phyloP scores from a whole-genome alignment of 2,113 vertebrate species.

The Hymenochirus boettgeri region DNA sequence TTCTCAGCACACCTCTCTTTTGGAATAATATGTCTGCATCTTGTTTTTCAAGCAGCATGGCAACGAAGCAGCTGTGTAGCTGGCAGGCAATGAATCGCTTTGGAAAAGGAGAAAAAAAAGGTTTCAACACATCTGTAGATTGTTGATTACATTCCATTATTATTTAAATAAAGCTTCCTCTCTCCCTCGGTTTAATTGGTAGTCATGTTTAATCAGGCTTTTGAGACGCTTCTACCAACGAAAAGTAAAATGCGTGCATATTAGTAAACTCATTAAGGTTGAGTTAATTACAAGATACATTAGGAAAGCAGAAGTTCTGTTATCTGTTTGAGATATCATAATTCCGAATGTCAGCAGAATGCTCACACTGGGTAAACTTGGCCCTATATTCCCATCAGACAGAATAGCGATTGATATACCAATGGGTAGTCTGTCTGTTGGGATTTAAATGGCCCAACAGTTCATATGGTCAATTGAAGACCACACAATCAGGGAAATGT shows the following conservation, averaged over 20 bases:
- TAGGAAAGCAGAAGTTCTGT: not conserved
- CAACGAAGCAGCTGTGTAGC: not conserved
- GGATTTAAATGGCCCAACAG: no score
- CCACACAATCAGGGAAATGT: no score
- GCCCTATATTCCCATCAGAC: no score
- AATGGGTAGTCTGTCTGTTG: no score
- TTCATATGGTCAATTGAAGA: no score
- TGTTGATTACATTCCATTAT: not conserved
- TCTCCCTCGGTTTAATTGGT: constrained; percentile 1
- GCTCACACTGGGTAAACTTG: no score
- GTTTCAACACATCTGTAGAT: not conserved
- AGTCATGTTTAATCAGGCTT: constrained; percentile 14
- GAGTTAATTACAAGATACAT: constrained; percentile 25
- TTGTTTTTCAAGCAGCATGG: not conserved
- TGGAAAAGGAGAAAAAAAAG: not conserved
- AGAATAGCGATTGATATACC: no score
- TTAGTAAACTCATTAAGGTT: constrained; percentile 20
- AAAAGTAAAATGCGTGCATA: constrained; percentile 19
- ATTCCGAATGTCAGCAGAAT: not conserved
- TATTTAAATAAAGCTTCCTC: not conserved
- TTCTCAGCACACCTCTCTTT: no score
- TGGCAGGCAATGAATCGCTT: not conserved
- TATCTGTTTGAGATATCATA: constrained; percentile 12
- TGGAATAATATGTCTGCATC: no score
- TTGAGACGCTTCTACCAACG: not conserved